A percentile compares a stretch with the other conserved stretches of the same genome.
Conservation (phyloP, 2,113 vertebrate species). For the Halichoerus grypus region DNA sequence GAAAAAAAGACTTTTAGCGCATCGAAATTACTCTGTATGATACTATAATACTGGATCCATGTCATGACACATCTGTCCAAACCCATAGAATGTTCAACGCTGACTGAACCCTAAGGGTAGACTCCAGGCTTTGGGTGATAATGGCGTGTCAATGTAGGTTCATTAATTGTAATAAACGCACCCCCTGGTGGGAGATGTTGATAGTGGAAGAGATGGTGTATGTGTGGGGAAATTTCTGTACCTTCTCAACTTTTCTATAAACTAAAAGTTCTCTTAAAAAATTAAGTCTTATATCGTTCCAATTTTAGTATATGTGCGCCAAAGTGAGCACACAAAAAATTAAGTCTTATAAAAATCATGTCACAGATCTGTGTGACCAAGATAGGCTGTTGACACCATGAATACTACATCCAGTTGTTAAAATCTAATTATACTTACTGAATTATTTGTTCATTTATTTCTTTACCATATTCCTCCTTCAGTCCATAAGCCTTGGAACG, state of each 20-base stretch:
- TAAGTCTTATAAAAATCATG: not conserved
- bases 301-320: no score
- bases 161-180: not conserved
- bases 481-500: not conserved
- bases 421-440: not conserved
- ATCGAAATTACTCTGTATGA: not conserved
- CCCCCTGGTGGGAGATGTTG: not conserved
- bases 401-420: not conserved
- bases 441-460: not conserved
- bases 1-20: not conserved
- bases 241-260: not conserved
- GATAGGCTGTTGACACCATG: not conserved
- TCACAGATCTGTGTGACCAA: not conserved
- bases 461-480: not conserved
- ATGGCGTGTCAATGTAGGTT: not conserved
- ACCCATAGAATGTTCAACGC: not conserved
- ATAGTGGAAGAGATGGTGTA: not conserved
- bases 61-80: not conserved
- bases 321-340: not conserved
- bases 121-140: not conserved
- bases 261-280: not conserved
- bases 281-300: not conserved
- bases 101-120: not conserved
- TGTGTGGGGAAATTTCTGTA: not conserved
- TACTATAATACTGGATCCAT: not conserved